Evolutionary conservation across 2,113 vertebrate species (phyloP), one percentile per base, ranked within the genome.

Genomic region (Hyperopisus bebe): DNA sequence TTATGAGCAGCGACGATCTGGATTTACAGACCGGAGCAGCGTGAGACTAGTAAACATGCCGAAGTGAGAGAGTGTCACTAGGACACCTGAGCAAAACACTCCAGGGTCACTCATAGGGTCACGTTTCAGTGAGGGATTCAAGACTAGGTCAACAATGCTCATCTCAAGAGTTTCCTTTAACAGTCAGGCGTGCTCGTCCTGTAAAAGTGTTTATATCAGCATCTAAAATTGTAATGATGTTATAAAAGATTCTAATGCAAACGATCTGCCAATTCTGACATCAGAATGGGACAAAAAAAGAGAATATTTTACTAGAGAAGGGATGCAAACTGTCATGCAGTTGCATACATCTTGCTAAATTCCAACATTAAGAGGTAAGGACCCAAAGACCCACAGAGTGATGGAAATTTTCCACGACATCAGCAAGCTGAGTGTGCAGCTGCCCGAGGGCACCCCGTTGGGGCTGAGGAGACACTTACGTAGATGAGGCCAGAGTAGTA

Each of bases 401-500:
- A 11, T 5, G n/a, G 66, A 35, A 35, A 35, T 39, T 35, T 53
- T 39, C 27, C 85, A 86, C 48, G 1, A 27, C n/a, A 51, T 86
- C 85, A 86, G 47, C n/a, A 51, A 7, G 6, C 47, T 13, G 48
- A n/a, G n/a, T n/a, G n/a, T n/a, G n/a, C n/a, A n/a, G n/a, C n/a
- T n/a, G n/a, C n/a, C n/a, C n/a, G n/a, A n/a, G n/a, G n/a, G n/a
- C n/a, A n/a, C n/a, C n/a, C n/a, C n/a, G n/a, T n/a, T n/a, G n/a
- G n/a, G n/a, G n/a, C n/a, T n/a, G n/a, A n/a, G n/a, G n/a, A n/a
- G 88, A 35, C 17, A 99, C 98, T 99, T 95, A 99, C 98, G 44
- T 99, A 99, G 92, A 99, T 99, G 92, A 99, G 97, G 46, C 98
- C 98, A 3, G 98, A 99, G 94, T 99, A 99, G 95, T 99, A 99